Percentiles rank a stretch among this genome's conserved stretches.
Conservation (phyloP, 2,113 vertebrate genomes). For the Cynopterus brachyotis region DNA sequence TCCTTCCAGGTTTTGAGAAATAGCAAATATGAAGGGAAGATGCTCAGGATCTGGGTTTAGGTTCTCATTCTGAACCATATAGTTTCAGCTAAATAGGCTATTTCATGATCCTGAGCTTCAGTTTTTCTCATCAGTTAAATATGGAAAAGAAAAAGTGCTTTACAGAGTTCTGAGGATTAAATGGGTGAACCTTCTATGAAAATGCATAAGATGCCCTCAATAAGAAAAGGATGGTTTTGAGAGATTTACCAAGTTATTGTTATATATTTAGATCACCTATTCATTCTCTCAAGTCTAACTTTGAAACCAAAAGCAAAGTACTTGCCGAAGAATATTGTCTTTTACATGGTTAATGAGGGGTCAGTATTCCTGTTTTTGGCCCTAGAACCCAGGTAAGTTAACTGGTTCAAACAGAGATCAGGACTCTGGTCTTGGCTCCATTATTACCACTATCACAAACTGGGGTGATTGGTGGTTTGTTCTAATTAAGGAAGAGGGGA, state of each 20-base stretch:
- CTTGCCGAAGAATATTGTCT: background rate
- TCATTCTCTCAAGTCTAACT: background rate
- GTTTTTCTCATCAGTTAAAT: background rate
- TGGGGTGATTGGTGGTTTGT: background rate
- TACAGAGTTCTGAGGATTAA: background rate
- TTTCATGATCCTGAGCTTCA: background rate
- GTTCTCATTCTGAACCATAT: background rate
- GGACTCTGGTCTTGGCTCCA: background rate
- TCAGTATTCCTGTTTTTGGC: background rate
- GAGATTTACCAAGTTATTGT: background rate
- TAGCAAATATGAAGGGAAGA: background rate
- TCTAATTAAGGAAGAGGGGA: background rate
- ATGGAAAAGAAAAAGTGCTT: background rate
- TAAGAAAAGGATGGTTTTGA: background rate
- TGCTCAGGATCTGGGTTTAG: background rate
- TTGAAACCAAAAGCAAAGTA: background rate
- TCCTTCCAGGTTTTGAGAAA: background rate
- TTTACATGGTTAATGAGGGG: background rate
- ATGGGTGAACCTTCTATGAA: background rate
- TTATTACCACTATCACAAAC: background rate
- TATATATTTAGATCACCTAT: background rate
- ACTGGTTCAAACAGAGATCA: background rate
- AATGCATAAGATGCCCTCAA: background rate
- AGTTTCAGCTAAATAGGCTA: background rate
- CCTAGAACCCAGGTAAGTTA: background rate